Conservation (phyloP, 2,797 vertebrate genomes). For the Gambelia wislizenii region DNA sequence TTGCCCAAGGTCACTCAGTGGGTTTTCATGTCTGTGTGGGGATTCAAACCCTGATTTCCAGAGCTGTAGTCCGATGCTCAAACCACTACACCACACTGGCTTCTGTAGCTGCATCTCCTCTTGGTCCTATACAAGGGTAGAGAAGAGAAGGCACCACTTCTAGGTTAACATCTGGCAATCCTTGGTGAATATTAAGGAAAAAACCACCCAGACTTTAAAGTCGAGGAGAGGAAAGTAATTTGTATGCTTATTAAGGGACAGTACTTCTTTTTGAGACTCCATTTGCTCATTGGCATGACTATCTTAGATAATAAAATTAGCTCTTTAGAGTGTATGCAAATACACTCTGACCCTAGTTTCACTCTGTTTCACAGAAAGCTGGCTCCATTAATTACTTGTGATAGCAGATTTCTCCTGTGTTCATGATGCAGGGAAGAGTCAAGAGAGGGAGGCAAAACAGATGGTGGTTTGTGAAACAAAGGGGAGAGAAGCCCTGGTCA, state of each 20-base stretch:
- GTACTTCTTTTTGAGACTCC: neutral
- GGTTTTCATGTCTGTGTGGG: too few species aligned
- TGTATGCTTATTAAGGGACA: neutral
- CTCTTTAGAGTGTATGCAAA: slow-evolving; percentile 32
- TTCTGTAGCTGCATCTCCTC: neutral
- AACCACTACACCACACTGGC: too few species aligned
- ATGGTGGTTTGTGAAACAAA: neutral
- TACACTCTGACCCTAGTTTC: slow-evolving; percentile 37
- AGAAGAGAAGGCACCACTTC: neutral
- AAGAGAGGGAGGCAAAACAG: neutral
- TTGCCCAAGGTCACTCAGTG: too few species aligned
- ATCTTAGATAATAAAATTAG: slow-evolving; percentile 28
- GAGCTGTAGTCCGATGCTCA: too few species aligned
- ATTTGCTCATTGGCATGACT: slow-evolving; percentile 34
- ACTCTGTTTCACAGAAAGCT: slow-evolving; percentile 45
- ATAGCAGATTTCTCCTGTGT: slow-evolving; percentile 22
- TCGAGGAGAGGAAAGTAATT: neutral
- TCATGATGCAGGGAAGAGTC: slow-evolving; percentile 4
- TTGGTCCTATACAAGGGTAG: neutral
- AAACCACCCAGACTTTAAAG: neutral
- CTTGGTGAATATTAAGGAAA: neutral
- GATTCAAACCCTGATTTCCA: too few species aligned
- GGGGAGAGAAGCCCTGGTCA: neutral
- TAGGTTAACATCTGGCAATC: neutral
- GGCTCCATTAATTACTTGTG: slow-evolving; percentile 43